Base-by-base conservation (phyloP, 1,140 invertebrate species). In the Drosophila burlai region DNA sequence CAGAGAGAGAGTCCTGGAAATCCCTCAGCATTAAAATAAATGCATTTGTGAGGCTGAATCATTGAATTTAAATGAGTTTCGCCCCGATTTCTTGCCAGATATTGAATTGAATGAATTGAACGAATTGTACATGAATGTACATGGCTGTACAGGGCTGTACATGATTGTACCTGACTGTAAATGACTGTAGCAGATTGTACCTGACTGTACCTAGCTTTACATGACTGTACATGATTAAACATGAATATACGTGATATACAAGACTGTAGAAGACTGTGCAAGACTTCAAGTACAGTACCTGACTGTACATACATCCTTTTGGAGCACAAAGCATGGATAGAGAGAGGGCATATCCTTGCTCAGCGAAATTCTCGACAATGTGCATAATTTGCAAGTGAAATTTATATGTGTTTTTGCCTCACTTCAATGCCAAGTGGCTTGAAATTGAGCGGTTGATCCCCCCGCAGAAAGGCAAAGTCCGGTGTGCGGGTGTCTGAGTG, bases 31-130 rank as follows among this genome's bases (percentile, higher is more conserved):
- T 75, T 61, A 31, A 34, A 75, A 63, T 40, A 69, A 60, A 40
- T 74, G 67, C 71, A 74, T 54, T 74, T 61, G 40, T 29, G 24
- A 21, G 61, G 24, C 66, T 13, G 43, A 75, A 57, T 63, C 72
- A 75, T 75, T 75, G 72, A 75, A 68, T 68, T 60, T 77, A 77
- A 60, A 77, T 55, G 43, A 68, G 64, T 61, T 61, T 57, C 40
- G 38, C 26, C 16, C 21, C 6, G 36, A 16, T 18, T 46, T 21
- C 40, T 10, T 36, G 16, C 15, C 10, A 24, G 31, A n/a, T 58
- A 71, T 71, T 50, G 38, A 36, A 59, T 68, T 71, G 50, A 49
- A 50, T 40, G 24, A 45, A 45, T 38, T 45, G 18, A 24, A 2
- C 24, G 24, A 24, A 24, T 24, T 24, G 16, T 11, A 46, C 46